phyloP scores from a whole-genome alignment of 2,113 vertebrate species.

The Maccullochella peelii region DNA sequence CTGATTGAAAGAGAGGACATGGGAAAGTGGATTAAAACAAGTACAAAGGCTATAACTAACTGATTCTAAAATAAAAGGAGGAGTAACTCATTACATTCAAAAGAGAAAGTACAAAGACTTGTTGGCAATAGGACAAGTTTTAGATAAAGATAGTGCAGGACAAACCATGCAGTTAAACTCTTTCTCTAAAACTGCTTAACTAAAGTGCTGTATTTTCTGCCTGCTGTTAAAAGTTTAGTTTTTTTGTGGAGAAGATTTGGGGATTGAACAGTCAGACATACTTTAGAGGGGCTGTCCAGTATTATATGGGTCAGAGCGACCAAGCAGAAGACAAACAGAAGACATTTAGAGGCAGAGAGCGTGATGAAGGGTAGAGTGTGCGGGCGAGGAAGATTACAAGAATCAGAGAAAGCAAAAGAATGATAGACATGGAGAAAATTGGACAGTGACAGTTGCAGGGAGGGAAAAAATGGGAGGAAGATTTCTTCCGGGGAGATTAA shows the following conservation, averaged over 20 bases:
- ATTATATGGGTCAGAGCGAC: constrained; percentile 77
- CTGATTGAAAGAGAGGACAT: constrained; percentile 63
- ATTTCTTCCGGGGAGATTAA: constrained; percentile 58
- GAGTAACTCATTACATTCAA: constrained; percentile 16
- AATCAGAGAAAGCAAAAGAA: constrained; percentile 67
- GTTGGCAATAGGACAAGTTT: background rate
- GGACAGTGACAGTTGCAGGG: constrained; percentile 70
- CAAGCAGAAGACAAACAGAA: constrained; percentile 74
- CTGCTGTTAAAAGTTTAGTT: constrained; percentile 21
- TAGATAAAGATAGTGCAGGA: background rate
- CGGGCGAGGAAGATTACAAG: constrained; percentile 63
- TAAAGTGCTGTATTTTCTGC: constrained; percentile 23
- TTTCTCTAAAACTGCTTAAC: constrained; percentile 10
- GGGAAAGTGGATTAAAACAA: constrained; percentile 54
- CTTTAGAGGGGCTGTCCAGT: constrained; percentile 51
- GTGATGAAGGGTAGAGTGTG: constrained; percentile 58
- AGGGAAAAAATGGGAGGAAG: constrained; percentile 51
- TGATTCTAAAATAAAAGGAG: constrained; percentile 3
- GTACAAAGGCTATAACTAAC: background rate
- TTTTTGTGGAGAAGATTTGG: constrained; percentile 36
- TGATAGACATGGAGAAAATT: constrained; percentile 76
- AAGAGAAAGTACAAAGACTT: constrained; percentile 1
- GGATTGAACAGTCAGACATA: constrained; percentile 45
- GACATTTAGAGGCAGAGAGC: constrained; percentile 66
- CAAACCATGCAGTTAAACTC: constrained; percentile 11